A percentile compares a stretch with the other conserved stretches of the same genome.
phyloP scores from a whole-genome alignment of 1,140 invertebrate genomes.

The Metaphire vulgaris region DNA sequence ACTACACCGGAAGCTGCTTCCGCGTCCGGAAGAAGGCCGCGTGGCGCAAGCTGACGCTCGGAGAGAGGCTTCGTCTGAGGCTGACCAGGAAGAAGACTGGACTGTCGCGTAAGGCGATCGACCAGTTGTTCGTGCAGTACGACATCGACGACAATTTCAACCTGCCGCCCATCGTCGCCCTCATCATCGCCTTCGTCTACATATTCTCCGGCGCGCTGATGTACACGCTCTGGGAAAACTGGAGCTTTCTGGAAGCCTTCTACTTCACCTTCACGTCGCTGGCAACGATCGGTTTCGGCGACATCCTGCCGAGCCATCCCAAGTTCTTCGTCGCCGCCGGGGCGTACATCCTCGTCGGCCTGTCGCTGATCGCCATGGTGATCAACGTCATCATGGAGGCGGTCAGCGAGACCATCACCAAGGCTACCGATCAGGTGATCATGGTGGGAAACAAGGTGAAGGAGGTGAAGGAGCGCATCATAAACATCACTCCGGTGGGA shows the following conservation, averaged over 20 bases:
- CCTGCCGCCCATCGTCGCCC: slow-evolving; percentile 76
- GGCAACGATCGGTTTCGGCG: slow-evolving; percentile 67
- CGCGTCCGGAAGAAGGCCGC: not conserved
- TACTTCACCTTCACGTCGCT: slow-evolving; percentile 88
- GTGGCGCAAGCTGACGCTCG: not conserved
- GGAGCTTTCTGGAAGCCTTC: slow-evolving; percentile 81
- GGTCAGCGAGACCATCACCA: slow-evolving; percentile 23
- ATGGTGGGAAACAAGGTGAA: slow-evolving; percentile 22
- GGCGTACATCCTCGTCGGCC: slow-evolving; percentile 84
- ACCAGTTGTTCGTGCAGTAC: slow-evolving; percentile 26
- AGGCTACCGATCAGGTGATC: slow-evolving; percentile 24
- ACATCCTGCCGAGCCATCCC: slow-evolving; percentile 77
- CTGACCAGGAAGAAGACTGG: not conserved
- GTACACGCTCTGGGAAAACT: slow-evolving; percentile 62
- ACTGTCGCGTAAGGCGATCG: not conserved
- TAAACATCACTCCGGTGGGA: not conserved
- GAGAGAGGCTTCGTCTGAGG: not conserved
- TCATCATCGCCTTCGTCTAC: slow-evolving; percentile 72
- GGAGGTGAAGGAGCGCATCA: not conserved
- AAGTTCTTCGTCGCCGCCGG: slow-evolving; percentile 75
- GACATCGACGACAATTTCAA: slow-evolving; percentile 84
- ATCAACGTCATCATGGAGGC: slow-evolving; percentile 74
- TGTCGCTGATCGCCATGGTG: slow-evolving; percentile 66
- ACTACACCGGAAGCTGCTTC: slow-evolving; percentile 26
- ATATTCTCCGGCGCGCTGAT: slow-evolving; percentile 73